A percentile compares a stretch with the other conserved stretches of the same genome.
phyloP scores from a whole-genome alignment of 2,113 vertebrate genomes.

The Pterocles orientalis region DNA sequence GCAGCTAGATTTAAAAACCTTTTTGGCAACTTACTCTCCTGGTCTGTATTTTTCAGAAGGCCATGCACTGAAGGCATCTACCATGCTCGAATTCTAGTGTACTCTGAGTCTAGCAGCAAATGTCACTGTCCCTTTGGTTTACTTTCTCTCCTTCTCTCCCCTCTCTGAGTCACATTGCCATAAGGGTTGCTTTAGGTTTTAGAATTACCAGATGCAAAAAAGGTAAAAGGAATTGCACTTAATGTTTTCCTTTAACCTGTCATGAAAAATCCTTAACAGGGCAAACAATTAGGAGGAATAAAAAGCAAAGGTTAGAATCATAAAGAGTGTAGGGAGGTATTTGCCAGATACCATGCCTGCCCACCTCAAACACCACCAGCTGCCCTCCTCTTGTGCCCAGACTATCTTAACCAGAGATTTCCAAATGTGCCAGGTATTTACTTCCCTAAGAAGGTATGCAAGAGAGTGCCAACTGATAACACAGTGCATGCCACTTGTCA shows the following conservation, averaged over 20 bases:
- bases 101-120: neutral
- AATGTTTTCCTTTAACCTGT: neutral
- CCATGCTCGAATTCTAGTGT: neutral
- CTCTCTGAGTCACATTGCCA: neutral
- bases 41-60: neutral
- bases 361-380: neutral
- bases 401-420: conserved; percentile 2
- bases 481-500: neutral
- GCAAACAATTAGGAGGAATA: neutral
- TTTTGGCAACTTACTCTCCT: neutral
- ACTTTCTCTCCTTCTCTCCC: neutral
- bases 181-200: neutral
- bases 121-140: neutral
- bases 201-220: neutral
- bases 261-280: neutral
- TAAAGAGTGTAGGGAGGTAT: neutral
- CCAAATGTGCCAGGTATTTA: neutral
- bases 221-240: neutral
- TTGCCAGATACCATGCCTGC: neutral
- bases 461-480: conserved; percentile 30
- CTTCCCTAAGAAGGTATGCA: neutral
- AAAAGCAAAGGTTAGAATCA: neutral
- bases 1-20: neutral
- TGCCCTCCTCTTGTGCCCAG: neutral
- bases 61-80: neutral